These are phyloP conservation scores for Ips typographus DNA, from an alignment of 1,140 invertebrate genomes.

Conservation along the genomic window DNA sequence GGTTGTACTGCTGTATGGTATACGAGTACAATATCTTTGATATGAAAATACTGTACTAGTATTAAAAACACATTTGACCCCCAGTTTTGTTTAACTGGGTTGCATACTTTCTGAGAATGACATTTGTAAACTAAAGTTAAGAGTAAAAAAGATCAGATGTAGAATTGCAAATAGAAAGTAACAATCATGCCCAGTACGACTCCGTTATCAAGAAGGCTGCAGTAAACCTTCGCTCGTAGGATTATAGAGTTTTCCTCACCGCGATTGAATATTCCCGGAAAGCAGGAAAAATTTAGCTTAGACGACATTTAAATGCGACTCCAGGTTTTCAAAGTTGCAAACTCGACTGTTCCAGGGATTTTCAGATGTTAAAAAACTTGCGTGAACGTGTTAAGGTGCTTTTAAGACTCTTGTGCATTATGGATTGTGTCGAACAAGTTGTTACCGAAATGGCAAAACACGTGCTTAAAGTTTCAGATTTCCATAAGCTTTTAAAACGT, in stretches of 20 bases:
- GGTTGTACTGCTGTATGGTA: too few relatives aligned
- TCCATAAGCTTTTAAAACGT: slow-evolving; percentile 3
- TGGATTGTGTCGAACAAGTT: slow-evolving; percentile 17
- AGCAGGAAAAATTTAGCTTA: slow-evolving; percentile 28
- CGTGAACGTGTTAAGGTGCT: slow-evolving; percentile 28
- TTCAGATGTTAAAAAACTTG: slow-evolving; percentile 24
- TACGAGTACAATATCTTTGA: too few relatives aligned
- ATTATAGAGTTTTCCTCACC: slow-evolving; percentile 20
- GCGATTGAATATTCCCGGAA: slow-evolving; percentile 23
- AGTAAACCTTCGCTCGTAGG: slow-evolving; percentile 6
- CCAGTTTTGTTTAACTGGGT: too few relatives aligned
- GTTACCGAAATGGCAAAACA: not conserved
- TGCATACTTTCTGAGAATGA: too few relatives aligned
- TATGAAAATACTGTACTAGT: too few relatives aligned
- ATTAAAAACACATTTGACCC: too few relatives aligned
- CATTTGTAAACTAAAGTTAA: not conserved
- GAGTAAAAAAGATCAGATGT: slow-evolving; percentile 9
- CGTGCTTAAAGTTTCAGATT: slow-evolving; percentile 9
- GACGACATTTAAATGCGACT: slow-evolving; percentile 24
- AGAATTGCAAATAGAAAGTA: not conserved
- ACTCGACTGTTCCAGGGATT: slow-evolving; percentile 18
- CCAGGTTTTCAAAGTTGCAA: slow-evolving; percentile 17
- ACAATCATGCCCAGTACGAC: not conserved
- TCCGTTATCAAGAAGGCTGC: slow-evolving; percentile 3
- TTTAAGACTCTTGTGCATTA: slow-evolving; percentile 20